Evolutionary conservation across 2,113 vertebrate species (phyloP), one percentile per base, ranked within the genome.

Genomic region (Austrofundulus limnaeus): DNA sequence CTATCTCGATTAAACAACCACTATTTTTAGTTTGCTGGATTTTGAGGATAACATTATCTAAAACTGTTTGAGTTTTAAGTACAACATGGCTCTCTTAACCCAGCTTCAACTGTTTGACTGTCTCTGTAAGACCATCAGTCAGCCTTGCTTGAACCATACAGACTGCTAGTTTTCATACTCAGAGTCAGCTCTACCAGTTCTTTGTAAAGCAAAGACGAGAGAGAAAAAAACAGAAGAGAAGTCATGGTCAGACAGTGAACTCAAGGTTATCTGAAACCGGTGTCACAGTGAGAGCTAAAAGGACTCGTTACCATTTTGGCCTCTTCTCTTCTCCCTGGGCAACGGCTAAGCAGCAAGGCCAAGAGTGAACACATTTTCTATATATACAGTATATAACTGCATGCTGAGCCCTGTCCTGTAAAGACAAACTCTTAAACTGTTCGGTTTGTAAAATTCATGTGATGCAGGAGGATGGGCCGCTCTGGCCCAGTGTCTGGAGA

Each of bases 231-330:
- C 20, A 50, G 50, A 43, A 48, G 38, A 59, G 15, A 19, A 48
- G 37, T 20, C 23, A 23, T 21, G 38, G 28, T n/a, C 54, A 55
- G 49, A 60, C 69, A 41, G 56, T 67, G 70, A 74, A 75, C 61
- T 72, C 46, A 48, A 77, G 77, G 69, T 81, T 78, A 85, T 77
- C 77, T 39, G 61, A 75, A 75, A 48, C 37, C 17, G 48, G 68
- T 53, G 73, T 38, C 61, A 53, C 64, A 66, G 52, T 65, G 51
- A 67, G 71, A 67, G 62, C 49, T 41, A 28, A 47, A 31, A 64
- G n/a, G 52, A 56, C 61, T 41, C 56, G 82, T 78, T 82, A 76
- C 61, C 66, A 64, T 42, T 68, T 47, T 52, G 72, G 57, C 64
- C 73, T 70, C 25, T 34, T n/a, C 19, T 51, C 50, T 42, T 56